Evolutionary conservation across 2,888 invertebrate species (phyloP).

Genomic region (Auanema freiburgensis): DNA sequence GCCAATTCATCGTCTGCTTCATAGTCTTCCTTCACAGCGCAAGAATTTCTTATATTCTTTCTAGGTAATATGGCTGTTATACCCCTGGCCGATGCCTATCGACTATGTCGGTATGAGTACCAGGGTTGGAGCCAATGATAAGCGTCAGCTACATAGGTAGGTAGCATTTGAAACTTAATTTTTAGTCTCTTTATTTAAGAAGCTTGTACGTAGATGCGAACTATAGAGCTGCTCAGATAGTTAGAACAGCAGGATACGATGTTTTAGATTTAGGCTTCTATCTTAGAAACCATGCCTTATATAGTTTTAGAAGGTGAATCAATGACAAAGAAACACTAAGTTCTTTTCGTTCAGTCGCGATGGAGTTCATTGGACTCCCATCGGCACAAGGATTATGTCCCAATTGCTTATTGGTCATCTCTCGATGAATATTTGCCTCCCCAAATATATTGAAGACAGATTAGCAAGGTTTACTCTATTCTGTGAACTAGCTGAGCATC

Average conservation of each 20-base stretch:
- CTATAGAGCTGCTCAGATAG: slow-evolving; percentile 34
- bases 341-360: slow-evolving; percentile 26
- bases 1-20: too few relatives aligned
- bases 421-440: slow-evolving; percentile 14
- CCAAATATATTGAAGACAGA: slow-evolving; percentile 6
- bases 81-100: slow-evolving; percentile 21
- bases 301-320: slow-evolving; percentile 27
- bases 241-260: slow-evolving; percentile 39
- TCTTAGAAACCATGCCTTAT: slow-evolving; percentile 27
- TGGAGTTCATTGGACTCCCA: slow-evolving; percentile 34
- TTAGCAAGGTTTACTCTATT: slow-evolving; percentile 8
- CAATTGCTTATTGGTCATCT: slow-evolving; percentile 35
- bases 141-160: slow-evolving; percentile 1
- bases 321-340: background rate
- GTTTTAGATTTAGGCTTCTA: slow-evolving; percentile 42
- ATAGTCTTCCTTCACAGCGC: background rate
- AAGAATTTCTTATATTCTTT: background rate
- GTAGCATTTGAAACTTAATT: too few relatives aligned
- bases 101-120: slow-evolving; percentile 14
- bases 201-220: slow-evolving; percentile 35
- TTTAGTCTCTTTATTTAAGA: slow-evolving; percentile 21
- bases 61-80: slow-evolving; percentile 26
- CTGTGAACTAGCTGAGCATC: too few relatives aligned
- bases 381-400: slow-evolving; percentile 32
- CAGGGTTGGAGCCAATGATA: slow-evolving; percentile 1